Evolutionary conservation across 1,140 invertebrate genomes (phyloP), one percentile per base, ranked within the genome.

Genomic region (Apis laboriosa): DNA sequence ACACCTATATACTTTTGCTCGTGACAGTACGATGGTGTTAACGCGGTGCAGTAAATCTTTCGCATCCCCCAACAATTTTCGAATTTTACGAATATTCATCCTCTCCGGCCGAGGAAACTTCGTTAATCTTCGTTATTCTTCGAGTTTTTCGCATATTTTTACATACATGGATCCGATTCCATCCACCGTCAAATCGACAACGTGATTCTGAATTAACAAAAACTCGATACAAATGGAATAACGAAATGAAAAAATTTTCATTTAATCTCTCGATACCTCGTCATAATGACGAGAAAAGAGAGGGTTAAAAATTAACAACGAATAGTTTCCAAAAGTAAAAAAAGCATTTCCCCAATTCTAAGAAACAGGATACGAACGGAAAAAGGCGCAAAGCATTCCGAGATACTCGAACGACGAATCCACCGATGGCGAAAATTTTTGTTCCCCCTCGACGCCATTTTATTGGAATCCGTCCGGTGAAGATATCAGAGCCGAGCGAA

Each of bases 401-500:
- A 2, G 68, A 71, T 28, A 28, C 12, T 71, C 55, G 24, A 8
- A 8, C 7, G 9, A 9, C 1, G 15, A 43, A 53, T 19, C 15
- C 15, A 43, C 5, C 5, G 34, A 43, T 43, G 55, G 34, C 58
- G 55, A 43, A 43, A 70, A 73, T 73, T 80, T 43, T 51, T 74
- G 49, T 75, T n/a, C 17, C 11, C 5, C 61, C 12, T 8, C 21
- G n/a, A 7, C 43, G 71, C n/a, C 58, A 73, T 86, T 86, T 66
- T 49, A 86, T 86, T 51, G 67, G 74, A 83, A 74, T 83, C 64
- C 84, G 55, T 1, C 19, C 51, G 71, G 5, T 66, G 53, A 66
- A 72, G 61, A 71, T 71, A 78, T 78, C 64, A 64, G 24, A 24
- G 34, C 34, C 34, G 34, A 34, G 19, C 49, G 51, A 51, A 13